Evolutionary conservation across 2,888 invertebrate genomes (phyloP), one percentile per base, ranked within the genome.

Genomic region (Furcula furcula): DNA sequence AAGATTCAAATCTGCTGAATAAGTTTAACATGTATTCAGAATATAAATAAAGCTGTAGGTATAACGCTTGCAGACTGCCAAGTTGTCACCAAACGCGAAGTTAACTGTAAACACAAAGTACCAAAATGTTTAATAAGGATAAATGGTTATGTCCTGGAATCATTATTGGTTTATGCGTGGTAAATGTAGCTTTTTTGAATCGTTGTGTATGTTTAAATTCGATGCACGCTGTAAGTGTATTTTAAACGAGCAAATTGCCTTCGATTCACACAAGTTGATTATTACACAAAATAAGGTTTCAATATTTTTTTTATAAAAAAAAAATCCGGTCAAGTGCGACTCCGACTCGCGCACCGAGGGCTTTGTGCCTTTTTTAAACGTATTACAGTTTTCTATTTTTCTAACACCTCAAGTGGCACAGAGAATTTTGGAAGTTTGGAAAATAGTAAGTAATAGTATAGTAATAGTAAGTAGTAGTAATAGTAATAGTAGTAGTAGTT

Each of bases 1-100:
- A 61, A 64, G 70, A 76, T 76, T 69, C 60, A 65, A 71, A 75
- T 71, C 68, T 66, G 54, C 49, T 62, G 66, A 69, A 70, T 69
- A 70, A 69, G 64, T 63, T 62, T 63, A 72, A 66, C 67, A 58
- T 54, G 67, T 74, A n/a, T n/a, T n/a, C n/a, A n/a, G 73, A 72
- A 75, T 72, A 67, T 65, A 70, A 75, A 74, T 71, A 62, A 72
- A 71, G 65, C 62, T 57, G 67, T 70, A 66, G 62, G 53, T 57
- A 61, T 65, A 66, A 72, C 74, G 74, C 56, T 50, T 36, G 38
- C 38, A 40, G 72, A 73, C 68, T 74, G 64, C 64, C 59, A 72
- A 73, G 55, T 65, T 53, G 55, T 51, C 52, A 40, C 47, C 50
- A 42, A 55, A 48, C 41, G 57, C 46, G 45, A 47, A 47, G 37